These are phyloP conservation scores for Pseudococcus jackbeardsleyi DNA, from an alignment of 2,888 invertebrate genomes.

Conservation along the genomic window DNA sequence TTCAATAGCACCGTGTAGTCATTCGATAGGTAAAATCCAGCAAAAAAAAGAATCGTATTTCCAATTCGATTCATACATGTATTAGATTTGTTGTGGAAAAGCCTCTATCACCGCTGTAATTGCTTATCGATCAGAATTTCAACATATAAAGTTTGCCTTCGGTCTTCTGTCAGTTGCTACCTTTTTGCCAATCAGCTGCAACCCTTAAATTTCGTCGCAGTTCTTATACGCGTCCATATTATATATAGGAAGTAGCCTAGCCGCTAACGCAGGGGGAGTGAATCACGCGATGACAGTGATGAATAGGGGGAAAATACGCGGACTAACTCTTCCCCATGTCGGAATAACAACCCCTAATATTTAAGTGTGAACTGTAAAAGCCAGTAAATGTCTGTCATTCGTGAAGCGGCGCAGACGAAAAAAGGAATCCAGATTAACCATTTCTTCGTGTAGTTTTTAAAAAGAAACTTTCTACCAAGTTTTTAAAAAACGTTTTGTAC, in stretches of 20 bases:
- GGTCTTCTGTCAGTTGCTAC: slow-evolving; percentile 61
- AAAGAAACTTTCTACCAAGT: slow-evolving; percentile 10
- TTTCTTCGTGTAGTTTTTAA: slow-evolving; percentile 48
- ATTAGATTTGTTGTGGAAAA: slow-evolving; percentile 41
- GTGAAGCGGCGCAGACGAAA: slow-evolving; percentile 40
- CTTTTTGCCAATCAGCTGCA: slow-evolving; percentile 63
- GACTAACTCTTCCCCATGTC: slow-evolving; percentile 43
- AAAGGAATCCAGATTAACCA: slow-evolving; percentile 41
- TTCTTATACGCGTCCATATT: slow-evolving; percentile 55
- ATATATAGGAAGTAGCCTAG: slow-evolving; percentile 62
- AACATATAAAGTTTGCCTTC: slow-evolving; percentile 49
- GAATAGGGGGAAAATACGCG: slow-evolving; percentile 62
- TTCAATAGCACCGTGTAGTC: neutral
- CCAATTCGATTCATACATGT: slow-evolving; percentile 56
- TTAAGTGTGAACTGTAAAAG: slow-evolving; percentile 61
- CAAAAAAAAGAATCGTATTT: slow-evolving; percentile 49
- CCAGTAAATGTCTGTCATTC: slow-evolving; percentile 61
- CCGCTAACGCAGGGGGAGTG: slow-evolving; percentile 59
- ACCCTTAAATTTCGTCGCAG: slow-evolving; percentile 64
- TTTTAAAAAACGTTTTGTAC: slow-evolving; percentile 37
- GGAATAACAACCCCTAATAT: slow-evolving; percentile 43
- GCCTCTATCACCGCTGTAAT: slow-evolving; percentile 58
- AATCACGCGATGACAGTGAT: slow-evolving; percentile 65
- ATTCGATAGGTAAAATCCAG: slow-evolving; percentile 35
- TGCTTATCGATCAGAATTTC: slow-evolving; percentile 64